These are phyloP conservation scores for Danaus plexippus DNA, from an alignment of 1,140 invertebrate genomes.

Conservation along the genomic window DNA sequence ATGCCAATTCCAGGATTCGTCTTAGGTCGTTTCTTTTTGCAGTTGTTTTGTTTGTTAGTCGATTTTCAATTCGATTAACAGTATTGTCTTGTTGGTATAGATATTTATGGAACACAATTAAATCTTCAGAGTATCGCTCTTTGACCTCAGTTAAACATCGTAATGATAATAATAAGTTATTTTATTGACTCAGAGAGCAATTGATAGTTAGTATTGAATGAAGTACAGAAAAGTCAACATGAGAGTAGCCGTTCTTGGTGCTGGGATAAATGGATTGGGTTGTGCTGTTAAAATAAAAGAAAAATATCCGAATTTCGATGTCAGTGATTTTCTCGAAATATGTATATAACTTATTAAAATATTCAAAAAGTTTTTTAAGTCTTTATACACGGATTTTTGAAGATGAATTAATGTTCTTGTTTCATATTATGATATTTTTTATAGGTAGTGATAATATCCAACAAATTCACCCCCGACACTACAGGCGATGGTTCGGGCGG, in stretches of 20 bases:
- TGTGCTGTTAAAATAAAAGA: conserved; percentile 56
- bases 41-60: too few relatives aligned
- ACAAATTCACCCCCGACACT: conserved; percentile 79
- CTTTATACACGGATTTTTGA: background rate
- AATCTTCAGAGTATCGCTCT: too few relatives aligned
- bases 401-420: background rate
- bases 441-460: conserved; percentile 77
- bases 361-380: background rate
- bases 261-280: conserved; percentile 48
- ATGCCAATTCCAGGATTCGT: too few relatives aligned
- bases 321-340: conserved; percentile 24
- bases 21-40: too few relatives aligned
- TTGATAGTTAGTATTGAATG: too few relatives aligned
- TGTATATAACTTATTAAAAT: background rate
- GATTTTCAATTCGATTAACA: too few relatives aligned
- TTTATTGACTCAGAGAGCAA: too few relatives aligned
- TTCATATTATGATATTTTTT: conserved; percentile 15
- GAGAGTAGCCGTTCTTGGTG: conserved; percentile 52
- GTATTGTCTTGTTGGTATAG: too few relatives aligned
- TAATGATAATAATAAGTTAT: too few relatives aligned
- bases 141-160: too few relatives aligned
- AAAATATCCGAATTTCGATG: conserved; percentile 42
- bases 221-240: background rate
- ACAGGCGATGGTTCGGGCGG: conserved; percentile 85
- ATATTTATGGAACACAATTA: too few relatives aligned